phyloP scores from a whole-genome alignment of 1,140 invertebrate genomes.

The Wiebesia pumilae region DNA sequence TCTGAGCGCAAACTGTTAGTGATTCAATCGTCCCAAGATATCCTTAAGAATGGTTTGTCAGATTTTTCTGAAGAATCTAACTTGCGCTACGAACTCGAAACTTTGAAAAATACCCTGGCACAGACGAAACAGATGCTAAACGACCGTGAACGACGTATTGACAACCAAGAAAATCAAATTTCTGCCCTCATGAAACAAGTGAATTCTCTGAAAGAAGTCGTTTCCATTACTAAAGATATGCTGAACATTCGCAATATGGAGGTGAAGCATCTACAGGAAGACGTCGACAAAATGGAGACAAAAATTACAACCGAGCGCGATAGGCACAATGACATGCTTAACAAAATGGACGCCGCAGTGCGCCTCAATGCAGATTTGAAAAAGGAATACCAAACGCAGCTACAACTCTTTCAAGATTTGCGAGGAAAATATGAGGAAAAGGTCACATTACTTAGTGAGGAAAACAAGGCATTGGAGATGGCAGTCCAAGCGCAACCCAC shows the following conservation, averaged over 20 bases:
- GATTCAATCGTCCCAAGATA: slow-evolving; percentile 53
- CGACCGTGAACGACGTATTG: slow-evolving; percentile 60
- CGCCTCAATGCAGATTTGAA: slow-evolving; percentile 83
- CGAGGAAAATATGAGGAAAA: slow-evolving; percentile 75
- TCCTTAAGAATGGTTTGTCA: slow-evolving; percentile 46
- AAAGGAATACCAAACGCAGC: slow-evolving; percentile 84
- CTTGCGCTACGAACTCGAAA: slow-evolving; percentile 61
- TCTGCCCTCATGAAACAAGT: slow-evolving; percentile 82
- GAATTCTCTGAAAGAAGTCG: slow-evolving; percentile 84
- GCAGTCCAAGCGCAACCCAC: slow-evolving; percentile 44
- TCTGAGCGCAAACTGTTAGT: slow-evolving; percentile 61
- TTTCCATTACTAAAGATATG: slow-evolving; percentile 84
- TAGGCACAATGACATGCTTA: slow-evolving; percentile 80
- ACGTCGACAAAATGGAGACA: slow-evolving; percentile 81
- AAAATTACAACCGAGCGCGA: slow-evolving; percentile 83
- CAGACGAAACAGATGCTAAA: slow-evolving; percentile 63
- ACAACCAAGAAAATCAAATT: slow-evolving; percentile 84
- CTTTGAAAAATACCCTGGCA: slow-evolving; percentile 62
- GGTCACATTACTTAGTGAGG: slow-evolving; percentile 66
- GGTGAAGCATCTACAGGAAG: slow-evolving; percentile 81
- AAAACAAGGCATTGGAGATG: slow-evolving; percentile 67
- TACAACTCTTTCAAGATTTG: slow-evolving; percentile 79
- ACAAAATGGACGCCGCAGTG: slow-evolving; percentile 81
- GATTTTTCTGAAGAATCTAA: slow-evolving; percentile 54
- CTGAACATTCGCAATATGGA: slow-evolving; percentile 85